These are phyloP conservation scores for Macropis europaea DNA, from an alignment of 2,888 invertebrate species.

Conservation along the genomic window DNA sequence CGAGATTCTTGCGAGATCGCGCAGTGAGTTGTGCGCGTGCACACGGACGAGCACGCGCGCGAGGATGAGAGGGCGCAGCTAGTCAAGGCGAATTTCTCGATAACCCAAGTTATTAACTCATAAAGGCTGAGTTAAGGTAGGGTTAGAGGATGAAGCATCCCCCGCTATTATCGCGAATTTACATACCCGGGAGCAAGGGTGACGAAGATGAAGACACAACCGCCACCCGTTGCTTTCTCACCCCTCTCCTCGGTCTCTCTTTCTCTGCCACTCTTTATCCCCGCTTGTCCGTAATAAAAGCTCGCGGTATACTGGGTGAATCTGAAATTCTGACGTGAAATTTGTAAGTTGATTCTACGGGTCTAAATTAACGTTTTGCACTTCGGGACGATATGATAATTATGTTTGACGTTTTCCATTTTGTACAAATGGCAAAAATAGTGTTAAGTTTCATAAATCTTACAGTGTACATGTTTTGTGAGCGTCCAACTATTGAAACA, in stretches of 20 bases:
- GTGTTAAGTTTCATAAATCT: too few relatives aligned
- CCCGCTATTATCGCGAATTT: conserved; percentile 78
- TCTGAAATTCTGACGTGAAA: too few relatives aligned
- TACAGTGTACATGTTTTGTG: too few relatives aligned
- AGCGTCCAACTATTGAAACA: too few relatives aligned
- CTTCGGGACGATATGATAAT: too few relatives aligned
- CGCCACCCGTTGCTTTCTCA: conserved; percentile 31
- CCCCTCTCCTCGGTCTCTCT: conserved; percentile 12
- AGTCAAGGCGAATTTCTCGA: conserved; percentile 76
- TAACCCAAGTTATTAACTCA: conserved; percentile 79
- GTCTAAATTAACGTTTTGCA: too few relatives aligned
- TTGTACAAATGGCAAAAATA: too few relatives aligned
- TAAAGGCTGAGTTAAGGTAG: conserved; percentile 76
- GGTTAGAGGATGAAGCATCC: conserved; percentile 68
- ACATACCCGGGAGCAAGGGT: conserved; percentile 70
- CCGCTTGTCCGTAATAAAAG: conserved; percentile 71
- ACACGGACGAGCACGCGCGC: background rate
- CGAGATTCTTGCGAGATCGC: conserved; percentile 47
- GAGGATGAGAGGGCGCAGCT: conserved; percentile 42
- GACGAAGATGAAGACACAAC: conserved; percentile 55
- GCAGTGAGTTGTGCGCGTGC: background rate
- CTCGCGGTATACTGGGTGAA: too few relatives aligned
- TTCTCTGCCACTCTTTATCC: conserved; percentile 47
- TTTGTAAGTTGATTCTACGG: too few relatives aligned
- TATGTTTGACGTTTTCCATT: too few relatives aligned